These are phyloP conservation scores for Amphiprion clarkii DNA, from an alignment of 2,797 vertebrate species.

Conservation along the genomic window DNA sequence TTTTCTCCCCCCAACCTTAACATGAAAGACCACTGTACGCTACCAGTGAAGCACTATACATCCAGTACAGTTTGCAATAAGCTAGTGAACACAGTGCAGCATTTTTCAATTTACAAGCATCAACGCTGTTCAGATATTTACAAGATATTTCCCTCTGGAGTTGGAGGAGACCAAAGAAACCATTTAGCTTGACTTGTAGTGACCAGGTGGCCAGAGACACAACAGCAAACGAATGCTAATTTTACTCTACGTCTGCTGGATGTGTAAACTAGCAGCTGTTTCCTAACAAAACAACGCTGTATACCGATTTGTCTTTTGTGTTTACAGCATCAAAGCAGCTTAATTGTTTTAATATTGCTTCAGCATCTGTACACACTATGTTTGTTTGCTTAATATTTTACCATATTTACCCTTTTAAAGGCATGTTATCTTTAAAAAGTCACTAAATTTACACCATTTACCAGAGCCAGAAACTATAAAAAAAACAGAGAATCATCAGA, in stretches of 20 bases:
- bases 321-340: not conserved
- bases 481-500: no score
- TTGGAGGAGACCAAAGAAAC: not conserved
- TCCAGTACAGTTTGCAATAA: not conserved
- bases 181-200: not conserved
- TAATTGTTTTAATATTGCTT: not conserved
- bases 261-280: slow-evolving; percentile 21
- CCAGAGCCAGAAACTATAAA: no score
- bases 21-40: not conserved
- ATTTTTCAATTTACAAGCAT: not conserved
- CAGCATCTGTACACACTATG: not conserved
- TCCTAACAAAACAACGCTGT: not conserved
- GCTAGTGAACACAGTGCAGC: not conserved
- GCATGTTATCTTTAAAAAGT: no score
- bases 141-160: slow-evolving; percentile 6
- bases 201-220: not conserved
- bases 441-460: no score
- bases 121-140: not conserved
- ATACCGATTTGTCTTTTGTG: not conserved
- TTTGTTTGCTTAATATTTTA: slow-evolving; percentile 2
- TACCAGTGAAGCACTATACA: not conserved
- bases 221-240: slow-evolving; percentile 7
- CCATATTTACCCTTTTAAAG: not conserved
- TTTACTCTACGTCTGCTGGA: not conserved
- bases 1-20: no score